phyloP scores from a whole-genome alignment of 2,888 invertebrate species.

The Drosophila hamatofila region DNA sequence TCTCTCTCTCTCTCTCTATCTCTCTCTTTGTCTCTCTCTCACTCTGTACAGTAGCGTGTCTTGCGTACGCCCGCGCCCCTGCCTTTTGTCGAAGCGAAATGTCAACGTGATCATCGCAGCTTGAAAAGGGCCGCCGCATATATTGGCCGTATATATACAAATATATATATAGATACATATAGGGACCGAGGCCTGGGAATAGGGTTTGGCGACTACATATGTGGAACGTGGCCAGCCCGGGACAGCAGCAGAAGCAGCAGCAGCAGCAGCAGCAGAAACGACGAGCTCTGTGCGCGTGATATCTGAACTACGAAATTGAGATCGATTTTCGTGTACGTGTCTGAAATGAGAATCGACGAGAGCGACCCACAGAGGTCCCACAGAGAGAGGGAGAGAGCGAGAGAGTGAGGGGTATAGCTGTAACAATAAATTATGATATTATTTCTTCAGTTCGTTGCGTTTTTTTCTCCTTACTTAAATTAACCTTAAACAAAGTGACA shows the following conservation, averaged over 20 bases:
- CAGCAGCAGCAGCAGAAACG: constrained; percentile 7
- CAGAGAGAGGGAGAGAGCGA: background rate
- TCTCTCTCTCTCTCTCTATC: background rate
- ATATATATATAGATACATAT: constrained; percentile 8
- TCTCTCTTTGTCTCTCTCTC: background rate
- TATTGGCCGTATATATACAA: constrained; percentile 62
- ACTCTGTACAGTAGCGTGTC: constrained; percentile 4
- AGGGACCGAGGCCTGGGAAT: constrained; percentile 17
- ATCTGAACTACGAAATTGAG: constrained; percentile 81
- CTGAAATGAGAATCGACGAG: constrained; percentile 53
- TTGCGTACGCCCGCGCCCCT: constrained; percentile 3
- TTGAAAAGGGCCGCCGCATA: constrained; percentile 77
- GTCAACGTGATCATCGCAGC: constrained; percentile 76
- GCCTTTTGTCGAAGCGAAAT: constrained; percentile 58
- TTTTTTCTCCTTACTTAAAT: constrained; percentile 51
- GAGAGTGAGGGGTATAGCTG: constrained; percentile 17
- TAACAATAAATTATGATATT: constrained; percentile 79
- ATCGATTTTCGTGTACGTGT: constrained; percentile 75
- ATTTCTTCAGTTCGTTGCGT: constrained; percentile 49
- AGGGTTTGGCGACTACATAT: constrained; percentile 21
- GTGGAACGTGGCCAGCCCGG: constrained; percentile 56
- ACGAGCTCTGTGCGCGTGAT: constrained; percentile 62
- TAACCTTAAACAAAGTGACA: constrained; percentile 72
- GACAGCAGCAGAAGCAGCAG: constrained; percentile 13
- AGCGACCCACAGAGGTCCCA: background rate